These are phyloP conservation scores for Dromococcyx pavoninus DNA, from an alignment of 2,797 vertebrate species.

Conservation along the genomic window DNA sequence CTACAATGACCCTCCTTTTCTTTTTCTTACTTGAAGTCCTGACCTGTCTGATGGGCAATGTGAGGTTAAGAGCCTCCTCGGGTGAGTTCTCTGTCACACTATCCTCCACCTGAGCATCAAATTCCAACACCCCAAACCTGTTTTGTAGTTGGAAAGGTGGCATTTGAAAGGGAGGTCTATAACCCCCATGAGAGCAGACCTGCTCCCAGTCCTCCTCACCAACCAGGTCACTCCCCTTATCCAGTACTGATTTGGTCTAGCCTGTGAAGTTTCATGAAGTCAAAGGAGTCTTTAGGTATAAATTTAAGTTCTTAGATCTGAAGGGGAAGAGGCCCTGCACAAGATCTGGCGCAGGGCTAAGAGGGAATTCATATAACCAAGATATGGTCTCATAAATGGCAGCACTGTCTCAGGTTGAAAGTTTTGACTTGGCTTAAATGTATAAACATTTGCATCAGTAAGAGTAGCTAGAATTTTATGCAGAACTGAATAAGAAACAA, in stretches of 20 bases:
- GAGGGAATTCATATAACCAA: not conserved
- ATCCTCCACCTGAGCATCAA: too few species aligned
- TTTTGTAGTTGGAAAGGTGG: too few species aligned
- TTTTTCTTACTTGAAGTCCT: too few species aligned
- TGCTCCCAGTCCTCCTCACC: too few species aligned
- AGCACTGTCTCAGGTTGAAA: not conserved
- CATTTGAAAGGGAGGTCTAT: too few species aligned
- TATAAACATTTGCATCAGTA: not conserved
- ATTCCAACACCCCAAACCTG: too few species aligned
- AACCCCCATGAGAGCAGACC: too few species aligned
- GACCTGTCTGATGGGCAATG: too few species aligned
- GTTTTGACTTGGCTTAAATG: not conserved
- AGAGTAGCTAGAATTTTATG: not conserved
- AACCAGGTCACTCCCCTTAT: too few species aligned
- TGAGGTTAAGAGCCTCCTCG: too few species aligned
- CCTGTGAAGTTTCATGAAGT: not conserved
- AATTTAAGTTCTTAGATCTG: not conserved
- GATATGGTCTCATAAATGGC: not conserved
- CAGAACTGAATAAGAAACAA: not conserved
- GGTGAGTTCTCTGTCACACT: too few species aligned
- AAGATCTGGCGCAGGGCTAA: not conserved
- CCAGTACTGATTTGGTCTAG: not conserved
- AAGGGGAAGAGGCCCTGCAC: not conserved
- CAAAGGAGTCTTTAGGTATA: not conserved
- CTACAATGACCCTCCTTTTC: too few species aligned